Base-by-base conservation (phyloP, 2,113 vertebrate genomes). In the Motacilla tschutschensis region DNA sequence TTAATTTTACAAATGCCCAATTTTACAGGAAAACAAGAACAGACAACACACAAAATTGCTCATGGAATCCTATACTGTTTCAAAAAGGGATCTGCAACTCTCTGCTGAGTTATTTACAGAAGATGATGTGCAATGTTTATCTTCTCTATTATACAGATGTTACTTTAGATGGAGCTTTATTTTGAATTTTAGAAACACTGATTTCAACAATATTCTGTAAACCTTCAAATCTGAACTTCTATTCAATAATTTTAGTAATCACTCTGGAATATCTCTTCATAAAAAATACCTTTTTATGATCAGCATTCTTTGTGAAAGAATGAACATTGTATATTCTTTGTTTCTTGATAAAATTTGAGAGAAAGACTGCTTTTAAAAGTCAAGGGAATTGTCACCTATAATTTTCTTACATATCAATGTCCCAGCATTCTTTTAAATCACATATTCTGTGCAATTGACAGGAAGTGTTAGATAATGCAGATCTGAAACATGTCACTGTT, bases 321-420 rank as follows among this genome's bases (percentile, higher is more conserved):
- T 57, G 72, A 77, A 55, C 40, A 58, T 33, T 75, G 11, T 6
- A 58, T 46, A 60, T 24, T 14, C 8, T 77, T 64, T 33, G 29
- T 38, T 85, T 81, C 35, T 75, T 63, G 16, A 8, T 5, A 83
- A 87, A 79, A 71, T 26, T 62, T 87, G 51, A 76, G 44, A 55
- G 48, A 60, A 74, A 77, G 11, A 40, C 8, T 70, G 14, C 5
- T 44, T 90, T 83, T 33, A 76, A 87, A 84, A 77, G 72, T 77
- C 28, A 75, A 77, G 14, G 17, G 26, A 85, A 63, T 77, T 92
- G 72, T 70, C 74, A 83, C 28, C 41, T 74, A 24, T 77, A 72
- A 88, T 92, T 92, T 85, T 62, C 60, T 64, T 78, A n/a, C 36
- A n/a, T 43, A 59, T 76, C n/a, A 80, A 65, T 67, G 85, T 80